Base-by-base conservation (phyloP, 2,113 vertebrate species). In the Campylorhamphus procurvoides region DNA sequence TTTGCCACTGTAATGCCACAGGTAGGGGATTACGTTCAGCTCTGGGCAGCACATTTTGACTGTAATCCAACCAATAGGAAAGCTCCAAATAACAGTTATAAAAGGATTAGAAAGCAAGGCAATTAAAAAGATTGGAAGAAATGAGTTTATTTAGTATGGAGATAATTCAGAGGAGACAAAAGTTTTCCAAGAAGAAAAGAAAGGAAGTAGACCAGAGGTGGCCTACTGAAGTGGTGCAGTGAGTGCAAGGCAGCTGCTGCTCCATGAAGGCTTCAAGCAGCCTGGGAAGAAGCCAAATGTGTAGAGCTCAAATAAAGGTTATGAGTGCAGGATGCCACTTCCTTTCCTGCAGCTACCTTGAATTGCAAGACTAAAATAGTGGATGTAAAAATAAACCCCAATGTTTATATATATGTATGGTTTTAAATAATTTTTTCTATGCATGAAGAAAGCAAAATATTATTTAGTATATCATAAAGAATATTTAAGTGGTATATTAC, bases 361-460 rank as follows among this genome's bases (percentile, higher is more conserved):
- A 76, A 60, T 18, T 53, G 29, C 23, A 59, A 60, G 31, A 40
- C 7, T 7, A 0, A 0, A 84, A 67, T 35, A 11, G 29, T 25
- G 6, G 18, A 44, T 67, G 59, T 72, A 59, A 96, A 76, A 92
- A 78, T 42, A 4, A 46, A 78, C 68, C 33, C 10, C 49, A 24
- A 77, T 62, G 47, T 44, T 14, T 35, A 12, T 37, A 18, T 58
- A 10, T 25, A 7, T 29, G 23, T 62, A 22, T 25, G 17, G 7
- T 15, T 86, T 86, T 17, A 55, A 59, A 67, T 46, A 49, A 19
- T 33, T 75, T 23, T 67, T 3, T 40, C 37, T 78, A 1, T 55
- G 23, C 7, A 11, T 18, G 42, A 68, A 80, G 39, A 10, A 66
- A 71, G 12, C 23, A 81, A 28, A 82, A 59, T 72, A 18, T 19